Base-by-base conservation (phyloP, 2,113 vertebrate genomes). In the Chunga burmeisteri region DNA sequence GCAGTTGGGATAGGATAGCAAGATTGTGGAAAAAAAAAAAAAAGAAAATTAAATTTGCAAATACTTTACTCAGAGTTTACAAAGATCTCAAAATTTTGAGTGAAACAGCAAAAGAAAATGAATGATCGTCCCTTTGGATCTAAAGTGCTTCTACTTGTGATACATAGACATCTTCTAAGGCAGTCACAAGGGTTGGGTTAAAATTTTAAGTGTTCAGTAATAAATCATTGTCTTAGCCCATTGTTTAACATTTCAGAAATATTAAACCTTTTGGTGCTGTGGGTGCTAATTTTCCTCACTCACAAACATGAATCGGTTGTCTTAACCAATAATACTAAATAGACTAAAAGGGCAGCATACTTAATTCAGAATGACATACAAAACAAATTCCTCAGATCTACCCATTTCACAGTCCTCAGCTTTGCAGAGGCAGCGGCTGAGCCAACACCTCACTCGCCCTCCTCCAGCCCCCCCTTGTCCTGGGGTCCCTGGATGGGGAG, bases 401-500 rank as follows among this genome's bases (percentile, higher is more conserved):
- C 62, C 42, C 2, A 18, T 92, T 93, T 96, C 72, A 92, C 36
- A 62, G 30, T 27, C 16, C 11, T 58, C 1, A 2, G 9, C 27
- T 83, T 56, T 77, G 19, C n/a, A 49, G 63, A 83, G 23, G 5
- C 19, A 71, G n/a, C 2, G 2, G 42, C 34, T 1, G 5, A 85
- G 26, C 10, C 10, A 67, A 5, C 0, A 0, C 30, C 22, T 42
- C 1, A 0, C 16, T 93, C 1, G 3, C 18, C 18, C 16, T 59
- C 11, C 25, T 38, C 27, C 42, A 83, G 6, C 10, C 8, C 23
- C 3, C 7, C 8, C 42, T 67, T 0, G 2, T 16, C 12, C 16
- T 0, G 0, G 9, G 1, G 8, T 65, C 7, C 26, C 40, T 0
- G 0, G 9, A 3, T 7, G 3, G 20, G 18, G 22, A 82, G 3